Evolutionary conservation across 2,113 vertebrate genomes (phyloP).

Genomic region (Amblyopsis rosae): DNA sequence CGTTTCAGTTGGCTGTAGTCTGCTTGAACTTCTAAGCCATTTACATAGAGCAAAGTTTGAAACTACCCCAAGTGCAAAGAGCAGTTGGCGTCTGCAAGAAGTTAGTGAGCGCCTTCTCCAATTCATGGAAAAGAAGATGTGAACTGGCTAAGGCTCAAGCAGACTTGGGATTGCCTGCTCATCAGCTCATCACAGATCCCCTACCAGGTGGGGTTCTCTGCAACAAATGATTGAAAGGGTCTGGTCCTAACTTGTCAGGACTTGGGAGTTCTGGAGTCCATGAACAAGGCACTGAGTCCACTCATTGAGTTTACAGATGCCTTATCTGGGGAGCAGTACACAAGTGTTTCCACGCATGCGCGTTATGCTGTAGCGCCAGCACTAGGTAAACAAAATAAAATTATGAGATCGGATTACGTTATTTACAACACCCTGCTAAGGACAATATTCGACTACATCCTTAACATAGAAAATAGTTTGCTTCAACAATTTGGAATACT

Average conservation of each 20-base stretch:
- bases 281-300: conserved; percentile 23
- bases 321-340: conserved; percentile 16
- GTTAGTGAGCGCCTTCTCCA: not conserved
- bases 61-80: not conserved
- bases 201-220: not conserved
- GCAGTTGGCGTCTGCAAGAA: not conserved
- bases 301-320: conserved; percentile 21
- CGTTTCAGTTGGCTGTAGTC: no score
- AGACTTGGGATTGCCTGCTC: not conserved
- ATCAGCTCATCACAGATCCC: not conserved
- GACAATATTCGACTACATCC: no score
- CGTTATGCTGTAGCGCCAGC: no score
- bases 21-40: no score
- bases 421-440: no score
- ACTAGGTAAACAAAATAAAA: no score
- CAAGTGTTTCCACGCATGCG: not conserved
- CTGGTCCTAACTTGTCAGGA: not conserved
- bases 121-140: not conserved
- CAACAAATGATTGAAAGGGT: not conserved
- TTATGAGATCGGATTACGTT: no score
- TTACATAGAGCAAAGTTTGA: no score
- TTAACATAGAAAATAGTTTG: no score
- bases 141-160: conserved; percentile 4
- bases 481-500: no score
- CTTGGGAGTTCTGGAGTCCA: conserved; percentile 15